These are phyloP conservation scores for Psittacula cyanocephala DNA, from an alignment of 2,113 vertebrate species.

Conservation along the genomic window DNA sequence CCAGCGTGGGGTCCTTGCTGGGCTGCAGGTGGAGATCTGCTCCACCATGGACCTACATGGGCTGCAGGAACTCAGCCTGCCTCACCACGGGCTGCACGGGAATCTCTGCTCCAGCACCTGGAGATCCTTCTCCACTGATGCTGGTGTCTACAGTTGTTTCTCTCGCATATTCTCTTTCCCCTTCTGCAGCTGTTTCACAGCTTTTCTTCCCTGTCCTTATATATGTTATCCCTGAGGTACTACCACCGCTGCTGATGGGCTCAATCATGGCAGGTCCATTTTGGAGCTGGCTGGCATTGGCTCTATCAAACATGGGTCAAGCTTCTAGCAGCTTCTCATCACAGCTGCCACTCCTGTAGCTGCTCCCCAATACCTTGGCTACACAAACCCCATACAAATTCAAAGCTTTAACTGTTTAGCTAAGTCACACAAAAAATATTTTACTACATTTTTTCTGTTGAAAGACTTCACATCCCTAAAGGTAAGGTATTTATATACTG, in stretches of 20 bases:
- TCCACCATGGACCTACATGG: neutral
- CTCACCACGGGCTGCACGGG: neutral
- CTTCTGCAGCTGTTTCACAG: neutral
- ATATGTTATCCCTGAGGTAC: neutral
- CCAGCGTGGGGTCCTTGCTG: neutral
- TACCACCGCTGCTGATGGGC: fast-evolving
- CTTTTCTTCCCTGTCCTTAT: neutral
- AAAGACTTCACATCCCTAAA: neutral
- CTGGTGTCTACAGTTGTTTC: neutral
- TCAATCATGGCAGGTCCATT: fast-evolving
- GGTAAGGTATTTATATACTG: neutral
- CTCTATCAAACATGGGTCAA: neutral
- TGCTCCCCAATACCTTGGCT: neutral
- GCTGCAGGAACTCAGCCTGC: neutral
- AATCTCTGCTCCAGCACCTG: fast-evolving
- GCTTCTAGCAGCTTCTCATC: neutral
- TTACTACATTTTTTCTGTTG: neutral
- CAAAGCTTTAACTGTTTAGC: neutral
- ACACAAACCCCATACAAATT: neutral
- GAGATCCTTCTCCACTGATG: neutral
- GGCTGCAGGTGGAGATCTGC: neutral
- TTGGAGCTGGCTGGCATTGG: neutral
- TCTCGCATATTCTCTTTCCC: neutral
- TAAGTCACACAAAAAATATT: neutral
- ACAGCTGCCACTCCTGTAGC: neutral